phyloP scores from a whole-genome alignment of 2,888 invertebrate genomes.

The Endotricha flammealis region DNA sequence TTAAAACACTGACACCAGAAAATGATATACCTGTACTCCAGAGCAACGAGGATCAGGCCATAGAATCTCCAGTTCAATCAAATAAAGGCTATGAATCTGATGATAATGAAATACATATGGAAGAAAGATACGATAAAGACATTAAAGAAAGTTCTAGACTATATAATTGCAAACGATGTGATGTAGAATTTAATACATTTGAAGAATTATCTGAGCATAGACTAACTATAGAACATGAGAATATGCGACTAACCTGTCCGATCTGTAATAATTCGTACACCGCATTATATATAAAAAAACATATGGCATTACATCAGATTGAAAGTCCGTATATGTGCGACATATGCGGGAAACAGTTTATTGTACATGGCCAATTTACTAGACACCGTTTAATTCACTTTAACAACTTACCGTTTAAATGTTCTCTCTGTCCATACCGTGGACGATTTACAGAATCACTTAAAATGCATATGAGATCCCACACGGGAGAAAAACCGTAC shows the following conservation, averaged over 20 bases:
- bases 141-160: constrained; percentile 16
- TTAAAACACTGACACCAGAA: too few relatives aligned
- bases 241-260: constrained; percentile 41
- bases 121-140: constrained; percentile 15
- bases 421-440: constrained; percentile 57
- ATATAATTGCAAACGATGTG: constrained; percentile 47
- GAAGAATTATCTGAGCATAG: constrained; percentile 50
- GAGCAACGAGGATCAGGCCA: too few relatives aligned
- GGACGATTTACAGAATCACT: constrained; percentile 58
- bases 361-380: constrained; percentile 43
- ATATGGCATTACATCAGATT: too few relatives aligned
- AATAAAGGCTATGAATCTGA: too few relatives aligned
- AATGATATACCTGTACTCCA: too few relatives aligned
- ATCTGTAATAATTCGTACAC: constrained; percentile 62
- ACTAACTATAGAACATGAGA: constrained; percentile 52
- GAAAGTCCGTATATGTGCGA: too few relatives aligned
- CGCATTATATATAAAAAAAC: too few relatives aligned
- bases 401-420: constrained; percentile 53
- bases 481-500: constrained; percentile 65
- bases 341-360: constrained; percentile 60
- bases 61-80: too few relatives aligned
- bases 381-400: constrained; percentile 61
- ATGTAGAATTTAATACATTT: constrained; percentile 42
- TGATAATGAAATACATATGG: too few relatives aligned
- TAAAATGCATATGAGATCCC: constrained; percentile 65